Percentiles rank a stretch among this genome's conserved stretches.
These are phyloP conservation scores for Cyanoramphus novaezelandiae DNA, from an alignment of 2,113 vertebrate genomes.

Conservation along the genomic window DNA sequence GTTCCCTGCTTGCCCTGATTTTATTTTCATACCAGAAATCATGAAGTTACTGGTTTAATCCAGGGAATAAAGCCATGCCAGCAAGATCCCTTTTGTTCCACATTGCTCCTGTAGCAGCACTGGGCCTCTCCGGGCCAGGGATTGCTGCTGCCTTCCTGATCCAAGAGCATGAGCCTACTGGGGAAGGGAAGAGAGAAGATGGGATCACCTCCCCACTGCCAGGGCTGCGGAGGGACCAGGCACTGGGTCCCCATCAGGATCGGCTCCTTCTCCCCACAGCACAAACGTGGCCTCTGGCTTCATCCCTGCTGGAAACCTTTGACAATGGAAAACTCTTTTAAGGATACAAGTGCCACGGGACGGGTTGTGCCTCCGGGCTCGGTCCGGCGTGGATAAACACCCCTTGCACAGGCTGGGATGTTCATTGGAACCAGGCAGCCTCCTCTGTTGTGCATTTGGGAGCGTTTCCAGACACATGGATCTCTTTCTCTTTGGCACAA, in stretches of 20 bases:
- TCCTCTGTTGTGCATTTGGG: background rate
- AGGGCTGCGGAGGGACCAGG: background rate
- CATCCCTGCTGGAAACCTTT: background rate
- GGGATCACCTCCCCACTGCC: background rate
- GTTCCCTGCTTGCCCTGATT: background rate
- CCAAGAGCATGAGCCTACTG: rapidly evolving
- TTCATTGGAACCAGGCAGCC: background rate
- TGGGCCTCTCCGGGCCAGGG: background rate
- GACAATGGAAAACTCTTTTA: background rate
- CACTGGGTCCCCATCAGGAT: rapidly evolving
- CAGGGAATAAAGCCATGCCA: rapidly evolving
- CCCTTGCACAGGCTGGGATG: background rate
- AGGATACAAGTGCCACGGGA: background rate
- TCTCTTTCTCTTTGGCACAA: background rate
- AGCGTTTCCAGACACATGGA: background rate
- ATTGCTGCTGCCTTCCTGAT: background rate
- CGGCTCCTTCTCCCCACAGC: background rate
- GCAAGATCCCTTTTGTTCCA: background rate
- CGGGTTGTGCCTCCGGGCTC: background rate
- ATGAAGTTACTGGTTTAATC: background rate
- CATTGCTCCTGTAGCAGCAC: rapidly evolving
- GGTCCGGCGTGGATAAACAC: background rate
- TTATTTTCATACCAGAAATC: background rate
- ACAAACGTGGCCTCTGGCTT: background rate
- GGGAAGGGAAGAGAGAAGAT: background rate